Percentiles rank a stretch among this genome's conserved stretches.
phyloP scores from a whole-genome alignment of 2,888 invertebrate species.

The Amphipyra berbera region DNA sequence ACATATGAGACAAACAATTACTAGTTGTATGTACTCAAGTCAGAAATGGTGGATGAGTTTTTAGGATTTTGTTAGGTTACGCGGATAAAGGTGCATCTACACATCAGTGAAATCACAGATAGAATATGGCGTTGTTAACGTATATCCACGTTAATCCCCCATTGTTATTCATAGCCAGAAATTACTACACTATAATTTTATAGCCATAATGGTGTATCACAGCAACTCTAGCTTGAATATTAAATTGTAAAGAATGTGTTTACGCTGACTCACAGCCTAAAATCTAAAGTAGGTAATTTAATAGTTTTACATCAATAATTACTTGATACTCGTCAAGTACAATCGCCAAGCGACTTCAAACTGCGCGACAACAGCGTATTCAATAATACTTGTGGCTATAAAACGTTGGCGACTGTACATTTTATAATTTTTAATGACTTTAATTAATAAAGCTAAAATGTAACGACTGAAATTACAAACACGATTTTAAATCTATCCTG shows the following conservation, averaged over 20 bases:
- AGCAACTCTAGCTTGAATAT: slow-evolving; percentile 89
- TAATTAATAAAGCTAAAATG: slow-evolving; percentile 74
- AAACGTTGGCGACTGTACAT: slow-evolving; percentile 57
- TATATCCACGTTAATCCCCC: slow-evolving; percentile 54
- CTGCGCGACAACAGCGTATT: slow-evolving; percentile 20
- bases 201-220: slow-evolving; percentile 88
- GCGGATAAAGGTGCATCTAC: slow-evolving; percentile 72
- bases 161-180: slow-evolving; percentile 76
- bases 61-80: slow-evolving; percentile 49
- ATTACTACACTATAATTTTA: slow-evolving; percentile 82
- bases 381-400: slow-evolving; percentile 35
- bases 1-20: slow-evolving; percentile 62
- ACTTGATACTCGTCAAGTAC: slow-evolving; percentile 74
- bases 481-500: slow-evolving; percentile 79
- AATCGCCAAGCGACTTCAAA: slow-evolving; percentile 50
- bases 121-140: slow-evolving; percentile 74
- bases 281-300: slow-evolving; percentile 81
- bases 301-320: slow-evolving; percentile 74
- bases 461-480: slow-evolving; percentile 80
- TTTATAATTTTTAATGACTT: slow-evolving; percentile 55
- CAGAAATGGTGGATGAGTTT: slow-evolving; percentile 51
- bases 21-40: slow-evolving; percentile 58
- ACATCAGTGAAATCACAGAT: slow-evolving; percentile 83
- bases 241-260: slow-evolving; percentile 85
- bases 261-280: slow-evolving; percentile 88